A percentile compares a stretch with the other conserved stretches of the same genome.
These are phyloP conservation scores for Columba livia DNA, from an alignment of 2,113 vertebrate species.

Conservation along the genomic window DNA sequence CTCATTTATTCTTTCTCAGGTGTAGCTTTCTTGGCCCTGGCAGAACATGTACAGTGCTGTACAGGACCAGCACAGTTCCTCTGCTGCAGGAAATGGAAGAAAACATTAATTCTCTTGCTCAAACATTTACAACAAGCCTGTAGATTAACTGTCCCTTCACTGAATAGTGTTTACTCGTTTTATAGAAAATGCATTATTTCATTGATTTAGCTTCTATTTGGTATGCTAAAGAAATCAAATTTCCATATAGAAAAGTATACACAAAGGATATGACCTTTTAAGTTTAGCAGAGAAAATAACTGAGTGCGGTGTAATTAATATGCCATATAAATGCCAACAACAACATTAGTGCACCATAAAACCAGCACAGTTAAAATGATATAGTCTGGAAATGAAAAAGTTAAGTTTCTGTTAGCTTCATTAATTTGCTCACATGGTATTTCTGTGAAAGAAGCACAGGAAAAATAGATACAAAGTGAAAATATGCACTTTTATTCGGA, in stretches of 20 bases:
- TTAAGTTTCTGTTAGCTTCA: conserved; percentile 49
- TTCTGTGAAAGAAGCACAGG: background rate
- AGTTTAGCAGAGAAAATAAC: conserved; percentile 60
- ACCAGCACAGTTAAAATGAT: conserved; percentile 49
- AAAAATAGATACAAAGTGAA: background rate
- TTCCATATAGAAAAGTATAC: conserved; percentile 59
- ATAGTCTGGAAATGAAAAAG: conserved; percentile 57
- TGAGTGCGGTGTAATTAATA: conserved; percentile 54
- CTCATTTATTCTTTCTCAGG: background rate
- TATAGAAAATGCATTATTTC: conserved; percentile 35
- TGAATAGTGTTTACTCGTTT: conserved; percentile 14
- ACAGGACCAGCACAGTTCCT: background rate
- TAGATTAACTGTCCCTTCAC: conserved; percentile 41
- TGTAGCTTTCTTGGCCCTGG: background rate
- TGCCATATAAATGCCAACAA: conserved; percentile 53
- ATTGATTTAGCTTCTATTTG: conserved; percentile 38
- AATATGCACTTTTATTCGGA: background rate
- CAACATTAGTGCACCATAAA: conserved; percentile 60
- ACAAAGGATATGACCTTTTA: conserved; percentile 66
- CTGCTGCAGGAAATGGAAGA: conserved; percentile 11
- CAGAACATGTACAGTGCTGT: background rate
- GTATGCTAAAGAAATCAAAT: conserved; percentile 51
- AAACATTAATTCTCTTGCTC: conserved; percentile 1
- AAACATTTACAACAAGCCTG: conserved; percentile 4
- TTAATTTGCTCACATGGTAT: conserved; percentile 9